phyloP scores from a whole-genome alignment of 2,888 invertebrate genomes.

The Drosophila recens region DNA sequence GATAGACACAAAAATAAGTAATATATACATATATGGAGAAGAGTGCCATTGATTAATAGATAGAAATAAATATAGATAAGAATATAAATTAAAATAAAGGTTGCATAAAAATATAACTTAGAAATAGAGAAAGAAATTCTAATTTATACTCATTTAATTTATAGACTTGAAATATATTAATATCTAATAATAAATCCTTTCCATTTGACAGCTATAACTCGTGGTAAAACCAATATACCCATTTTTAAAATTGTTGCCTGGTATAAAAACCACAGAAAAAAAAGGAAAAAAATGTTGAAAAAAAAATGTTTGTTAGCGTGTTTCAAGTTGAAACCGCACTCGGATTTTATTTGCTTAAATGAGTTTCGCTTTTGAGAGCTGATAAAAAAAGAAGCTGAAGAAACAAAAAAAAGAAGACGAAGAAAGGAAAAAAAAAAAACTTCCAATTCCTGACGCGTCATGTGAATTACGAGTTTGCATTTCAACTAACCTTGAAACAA shows the following conservation, averaged over 20 bases:
- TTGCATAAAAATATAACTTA: too few species aligned
- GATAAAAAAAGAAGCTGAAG: constrained; percentile 15
- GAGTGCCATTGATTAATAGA: neutral
- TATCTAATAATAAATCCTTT: too few species aligned
- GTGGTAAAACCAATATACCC: neutral
- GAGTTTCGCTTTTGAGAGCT: constrained; percentile 61
- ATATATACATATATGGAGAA: neutral
- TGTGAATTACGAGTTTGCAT: constrained; percentile 58
- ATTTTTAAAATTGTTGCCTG: neutral
- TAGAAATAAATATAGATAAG: too few species aligned
- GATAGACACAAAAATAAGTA: neutral
- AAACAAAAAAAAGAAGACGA: neutral
- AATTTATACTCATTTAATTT: too few species aligned
- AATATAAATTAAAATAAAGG: too few species aligned
- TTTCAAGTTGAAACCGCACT: constrained; percentile 38
- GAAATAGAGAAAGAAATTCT: neutral
- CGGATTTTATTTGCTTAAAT: constrained; percentile 59
- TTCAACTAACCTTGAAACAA: constrained; percentile 62
- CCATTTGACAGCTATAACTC: too few species aligned
- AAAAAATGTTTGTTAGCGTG: constrained; percentile 22
- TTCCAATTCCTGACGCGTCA: constrained; percentile 59
- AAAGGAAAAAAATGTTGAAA: constrained; percentile 11
- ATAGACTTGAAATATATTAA: too few species aligned
- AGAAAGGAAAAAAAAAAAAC: constrained; percentile 35
- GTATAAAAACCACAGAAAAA: constrained; percentile 10